Evolutionary conservation across 92 coral and sea anemone species (phyloP).

Genomic region (Zoanthus sansibaricus): DNA sequence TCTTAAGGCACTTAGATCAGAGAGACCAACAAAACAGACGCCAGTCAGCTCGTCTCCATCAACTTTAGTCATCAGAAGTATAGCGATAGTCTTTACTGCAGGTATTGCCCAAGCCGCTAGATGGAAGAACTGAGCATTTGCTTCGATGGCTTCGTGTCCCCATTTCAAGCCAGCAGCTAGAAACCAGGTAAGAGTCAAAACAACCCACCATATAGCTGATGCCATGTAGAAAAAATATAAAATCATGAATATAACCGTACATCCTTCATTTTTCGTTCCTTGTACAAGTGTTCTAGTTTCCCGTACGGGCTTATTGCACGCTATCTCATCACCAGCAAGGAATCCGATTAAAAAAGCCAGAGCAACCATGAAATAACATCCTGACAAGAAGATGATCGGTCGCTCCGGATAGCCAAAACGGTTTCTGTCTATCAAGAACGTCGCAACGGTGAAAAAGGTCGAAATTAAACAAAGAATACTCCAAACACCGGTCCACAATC

Average conservation of each 20-base stretch:
- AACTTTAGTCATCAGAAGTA: constrained; percentile 93
- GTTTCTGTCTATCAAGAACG: constrained; percentile 92
- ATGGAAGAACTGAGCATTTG: constrained; percentile 98
- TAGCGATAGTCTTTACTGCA: constrained; percentile 98
- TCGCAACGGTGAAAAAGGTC: constrained; percentile 89
- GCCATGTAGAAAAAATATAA: constrained; percentile 99
- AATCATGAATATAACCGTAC: constrained; percentile 96
- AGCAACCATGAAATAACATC: constrained; percentile 97
- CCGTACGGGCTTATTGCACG: constrained; percentile 80
- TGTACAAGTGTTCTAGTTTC: constrained; percentile 82
- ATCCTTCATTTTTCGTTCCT: constrained; percentile 97
- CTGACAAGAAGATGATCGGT: constrained; percentile 96
- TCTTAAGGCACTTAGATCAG: constrained; percentile 88
- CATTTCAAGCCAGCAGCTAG: constrained; percentile 98
- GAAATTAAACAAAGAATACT: constrained; percentile 87
- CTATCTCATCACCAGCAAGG: constrained; percentile 86
- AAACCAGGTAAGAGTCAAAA: constrained; percentile 96
- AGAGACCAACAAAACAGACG: constrained; percentile 96
- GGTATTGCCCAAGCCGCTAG: constrained; percentile 99
- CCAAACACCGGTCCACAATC: constrained; percentile 98
- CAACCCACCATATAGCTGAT: constrained; percentile 99
- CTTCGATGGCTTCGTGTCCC: constrained; percentile 99
- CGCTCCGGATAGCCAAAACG: constrained; percentile 99
- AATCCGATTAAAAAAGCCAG: constrained; percentile 89
- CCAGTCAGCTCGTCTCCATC: constrained; percentile 99